phyloP scores from a whole-genome alignment of 1,140 invertebrate genomes.

The Chrysomallon squamiferum region DNA sequence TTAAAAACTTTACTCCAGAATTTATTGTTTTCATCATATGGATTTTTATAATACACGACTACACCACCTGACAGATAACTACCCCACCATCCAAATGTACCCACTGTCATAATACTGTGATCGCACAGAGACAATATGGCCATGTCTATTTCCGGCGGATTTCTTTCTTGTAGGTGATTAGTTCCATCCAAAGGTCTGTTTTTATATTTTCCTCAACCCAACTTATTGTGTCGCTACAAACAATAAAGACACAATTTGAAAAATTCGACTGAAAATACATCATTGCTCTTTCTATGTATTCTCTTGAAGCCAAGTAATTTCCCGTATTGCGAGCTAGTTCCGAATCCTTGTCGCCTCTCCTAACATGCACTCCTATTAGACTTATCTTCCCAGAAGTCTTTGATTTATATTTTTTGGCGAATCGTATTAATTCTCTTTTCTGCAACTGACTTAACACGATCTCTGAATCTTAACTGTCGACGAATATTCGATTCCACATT shows the following conservation, averaged over 20 bases:
- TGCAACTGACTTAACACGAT: constrained; percentile 10
- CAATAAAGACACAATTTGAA: constrained; percentile 28
- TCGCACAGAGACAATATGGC: constrained; percentile 42
- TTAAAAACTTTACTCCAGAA: no score
- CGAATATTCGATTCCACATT: constrained; percentile 17
- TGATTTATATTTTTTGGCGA: neutral
- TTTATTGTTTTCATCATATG: neutral
- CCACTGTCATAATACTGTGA: constrained; percentile 47
- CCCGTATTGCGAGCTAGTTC: constrained; percentile 11
- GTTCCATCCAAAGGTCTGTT: constrained; percentile 16
- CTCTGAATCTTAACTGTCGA: constrained; percentile 30
- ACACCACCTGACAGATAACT: constrained; percentile 45
- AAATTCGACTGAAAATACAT: constrained; percentile 23
- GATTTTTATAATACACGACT: constrained; percentile 43
- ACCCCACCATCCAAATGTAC: constrained; percentile 54
- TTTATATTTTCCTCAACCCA: constrained; percentile 28
- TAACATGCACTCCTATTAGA: constrained; percentile 36
- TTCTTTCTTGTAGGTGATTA: constrained; percentile 14
- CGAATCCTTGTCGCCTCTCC: constrained; percentile 33
- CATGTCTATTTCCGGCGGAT: constrained; percentile 44
- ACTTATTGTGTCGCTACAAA: constrained; percentile 36
- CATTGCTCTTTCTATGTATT: constrained; percentile 31
- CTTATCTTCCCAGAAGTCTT: neutral
- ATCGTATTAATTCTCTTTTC: neutral
- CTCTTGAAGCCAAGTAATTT: constrained; percentile 21